Evolutionary conservation across 2,113 vertebrate genomes (phyloP).

Genomic region (Sinocyclocheilus maitianheensis): DNA sequence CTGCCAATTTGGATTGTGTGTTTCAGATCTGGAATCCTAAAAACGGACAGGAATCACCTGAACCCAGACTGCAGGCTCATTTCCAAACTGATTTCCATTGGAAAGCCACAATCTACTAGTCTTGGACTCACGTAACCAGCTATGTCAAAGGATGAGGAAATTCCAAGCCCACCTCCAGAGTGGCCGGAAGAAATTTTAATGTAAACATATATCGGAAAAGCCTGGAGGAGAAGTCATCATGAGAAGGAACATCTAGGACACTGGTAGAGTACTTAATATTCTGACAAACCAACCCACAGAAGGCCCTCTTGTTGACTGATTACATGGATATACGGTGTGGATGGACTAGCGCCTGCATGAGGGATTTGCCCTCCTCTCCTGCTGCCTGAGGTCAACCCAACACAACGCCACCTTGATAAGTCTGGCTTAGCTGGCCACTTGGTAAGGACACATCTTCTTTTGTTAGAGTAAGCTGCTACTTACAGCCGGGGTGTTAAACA

Average conservation of each 20-base stretch:
- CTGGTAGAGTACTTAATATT: too few species aligned
- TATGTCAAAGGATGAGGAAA: slow-evolving; percentile 45
- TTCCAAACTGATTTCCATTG: slow-evolving; percentile 22
- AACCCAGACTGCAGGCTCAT: neutral
- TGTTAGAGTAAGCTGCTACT: slow-evolving; percentile 72
- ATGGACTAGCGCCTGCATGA: slow-evolving; percentile 60
- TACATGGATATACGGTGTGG: slow-evolving; percentile 61
- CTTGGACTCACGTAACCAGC: neutral
- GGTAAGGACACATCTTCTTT: slow-evolving; percentile 80
- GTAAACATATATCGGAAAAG: slow-evolving; percentile 31
- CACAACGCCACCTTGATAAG: slow-evolving; percentile 75
- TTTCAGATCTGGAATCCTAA: slow-evolving; percentile 12
- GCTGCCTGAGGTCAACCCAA: slow-evolving; percentile 75
- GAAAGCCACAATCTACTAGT: neutral
- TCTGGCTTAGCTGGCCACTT: slow-evolving; percentile 80
- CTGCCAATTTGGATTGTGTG: neutral
- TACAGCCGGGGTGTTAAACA: slow-evolving; percentile 68
- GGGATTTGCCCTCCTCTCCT: slow-evolving; percentile 71
- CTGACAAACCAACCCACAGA: too few species aligned
- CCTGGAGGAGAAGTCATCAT: slow-evolving; percentile 12
- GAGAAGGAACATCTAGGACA: slow-evolving; percentile 34
- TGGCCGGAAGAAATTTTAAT: slow-evolving; percentile 47
- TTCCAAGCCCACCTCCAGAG: slow-evolving; percentile 19
- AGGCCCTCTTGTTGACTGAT: too few species aligned
- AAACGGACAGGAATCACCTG: neutral